Evolutionary conservation across 64 coral and sea anemone species (phyloP).

Genomic region (Montipora foliosa): DNA sequence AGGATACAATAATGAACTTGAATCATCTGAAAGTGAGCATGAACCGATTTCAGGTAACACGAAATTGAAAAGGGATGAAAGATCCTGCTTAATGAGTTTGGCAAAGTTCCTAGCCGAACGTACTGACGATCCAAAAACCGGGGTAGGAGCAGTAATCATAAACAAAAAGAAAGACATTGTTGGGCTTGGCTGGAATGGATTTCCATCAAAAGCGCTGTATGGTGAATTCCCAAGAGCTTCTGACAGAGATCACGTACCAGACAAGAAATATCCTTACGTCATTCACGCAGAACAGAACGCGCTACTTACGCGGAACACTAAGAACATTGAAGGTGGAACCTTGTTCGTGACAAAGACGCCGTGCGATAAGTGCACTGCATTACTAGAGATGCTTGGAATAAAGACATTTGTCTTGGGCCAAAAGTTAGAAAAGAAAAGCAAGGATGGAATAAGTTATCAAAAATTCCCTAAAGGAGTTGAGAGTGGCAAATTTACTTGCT

Average conservation of each 20-base stretch:
- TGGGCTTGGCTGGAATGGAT: too few species aligned
- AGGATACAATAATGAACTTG: neutral
- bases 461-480: too few species aligned
- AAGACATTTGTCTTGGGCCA: slow-evolving; percentile 42
- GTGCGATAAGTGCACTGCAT: slow-evolving; percentile 52
- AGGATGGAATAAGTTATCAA: neutral
- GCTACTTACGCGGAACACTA: too few species aligned
- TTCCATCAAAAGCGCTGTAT: too few species aligned
- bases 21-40: neutral
- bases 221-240: too few species aligned
- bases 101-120: slow-evolving; percentile 42
- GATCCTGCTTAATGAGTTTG: slow-evolving; percentile 16
- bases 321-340: neutral
- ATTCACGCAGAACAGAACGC: too few species aligned
- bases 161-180: neutral
- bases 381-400: slow-evolving; percentile 41
- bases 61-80: neutral
- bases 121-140: slow-evolving; percentile 65
- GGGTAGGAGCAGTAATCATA: slow-evolving; percentile 57
- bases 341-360: slow-evolving; percentile 55
- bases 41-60: neutral
- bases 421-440: neutral
- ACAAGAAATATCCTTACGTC: too few species aligned
- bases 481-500: too few species aligned
- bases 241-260: too few species aligned